Evolutionary conservation across 1,140 invertebrate species (phyloP).

Genomic region (Bemisia tabaci): DNA sequence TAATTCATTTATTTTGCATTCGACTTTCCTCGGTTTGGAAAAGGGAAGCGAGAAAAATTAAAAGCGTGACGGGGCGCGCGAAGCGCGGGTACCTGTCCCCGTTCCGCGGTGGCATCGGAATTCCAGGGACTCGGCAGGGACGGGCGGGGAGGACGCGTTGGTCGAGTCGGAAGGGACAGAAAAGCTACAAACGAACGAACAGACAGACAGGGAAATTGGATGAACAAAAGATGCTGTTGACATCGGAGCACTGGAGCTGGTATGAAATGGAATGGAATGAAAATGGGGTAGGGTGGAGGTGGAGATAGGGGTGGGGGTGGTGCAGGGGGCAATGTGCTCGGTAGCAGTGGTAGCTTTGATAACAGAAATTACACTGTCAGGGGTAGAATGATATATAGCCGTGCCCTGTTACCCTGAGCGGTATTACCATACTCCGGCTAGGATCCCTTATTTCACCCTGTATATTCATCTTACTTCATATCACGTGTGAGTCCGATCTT

Average conservation of each 20-base stretch:
- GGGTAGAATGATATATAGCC: constrained; percentile 23
- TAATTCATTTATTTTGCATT: no score
- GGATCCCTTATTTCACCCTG: neutral
- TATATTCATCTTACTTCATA: neutral
- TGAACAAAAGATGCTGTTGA: constrained; percentile 9
- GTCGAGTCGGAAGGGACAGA: neutral
- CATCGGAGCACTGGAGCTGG: constrained; percentile 4
- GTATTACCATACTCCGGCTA: neutral
- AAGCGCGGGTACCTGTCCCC: no score
- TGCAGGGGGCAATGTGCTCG: neutral
- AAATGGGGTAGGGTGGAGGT: constrained; percentile 3
- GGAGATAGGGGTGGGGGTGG: neutral
- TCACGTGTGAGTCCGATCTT: neutral
- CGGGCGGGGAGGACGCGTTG: constrained; percentile 25
- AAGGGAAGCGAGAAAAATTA: no score
- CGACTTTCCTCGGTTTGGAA: no score
- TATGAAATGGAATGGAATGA: constrained; percentile 10
- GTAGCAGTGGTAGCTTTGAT: constrained; percentile 17
- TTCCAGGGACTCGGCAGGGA: constrained; percentile 23
- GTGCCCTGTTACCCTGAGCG: constrained; percentile 20
- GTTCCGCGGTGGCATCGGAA: no score
- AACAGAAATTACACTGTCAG: constrained; percentile 25
- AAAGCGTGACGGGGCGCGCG: no score
- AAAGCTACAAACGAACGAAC: constrained; percentile 10
- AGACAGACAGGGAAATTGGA: constrained; percentile 14